Percentiles rank a stretch among this genome's conserved stretches.
Evolutionary conservation across 2,797 vertebrate species (phyloP).

Genomic region (Phalanger gymnotis): DNA sequence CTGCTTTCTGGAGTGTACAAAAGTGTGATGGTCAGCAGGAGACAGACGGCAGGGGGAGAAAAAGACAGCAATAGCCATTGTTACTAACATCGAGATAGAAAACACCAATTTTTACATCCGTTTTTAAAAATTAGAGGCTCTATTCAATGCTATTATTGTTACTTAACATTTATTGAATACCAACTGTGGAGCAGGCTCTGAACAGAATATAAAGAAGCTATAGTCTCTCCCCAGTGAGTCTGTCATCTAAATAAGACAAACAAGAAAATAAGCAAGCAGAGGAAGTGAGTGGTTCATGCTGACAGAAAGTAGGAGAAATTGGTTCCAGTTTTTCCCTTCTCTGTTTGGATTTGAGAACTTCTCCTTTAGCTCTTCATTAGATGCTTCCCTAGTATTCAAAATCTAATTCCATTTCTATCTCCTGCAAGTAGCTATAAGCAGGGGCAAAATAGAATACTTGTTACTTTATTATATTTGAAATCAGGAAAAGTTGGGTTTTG

Average conservation of each 20-base stretch:
- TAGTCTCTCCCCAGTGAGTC: constrained; percentile 17
- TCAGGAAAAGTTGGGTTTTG: not conserved
- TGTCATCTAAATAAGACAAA: constrained; percentile 55
- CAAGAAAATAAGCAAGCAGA: constrained; percentile 17
- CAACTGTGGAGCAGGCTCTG: constrained; percentile 39
- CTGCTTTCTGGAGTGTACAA: constrained; percentile 5
- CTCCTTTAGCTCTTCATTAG: not conserved
- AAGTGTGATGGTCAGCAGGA: not conserved
- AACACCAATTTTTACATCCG: constrained; percentile 47
- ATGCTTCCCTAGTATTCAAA: not conserved
- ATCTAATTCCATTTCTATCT: not conserved
- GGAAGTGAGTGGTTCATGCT: not conserved
- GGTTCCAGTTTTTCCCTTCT: not conserved
- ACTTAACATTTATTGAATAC: constrained; percentile 58
- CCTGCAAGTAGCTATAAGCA: not conserved
- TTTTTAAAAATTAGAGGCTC: constrained; percentile 51
- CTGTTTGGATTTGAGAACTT: not conserved
- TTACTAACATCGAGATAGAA: constrained; percentile 43
- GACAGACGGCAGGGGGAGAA: not conserved
- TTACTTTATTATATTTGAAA: not conserved
- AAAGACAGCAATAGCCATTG: constrained; percentile 31
- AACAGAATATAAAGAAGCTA: constrained; percentile 61
- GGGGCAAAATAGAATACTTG: not conserved
- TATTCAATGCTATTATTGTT: constrained; percentile 48
- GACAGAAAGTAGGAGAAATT: not conserved